phyloP scores from a whole-genome alignment of 1,140 invertebrate genomes.

The Tribolium madens region DNA sequence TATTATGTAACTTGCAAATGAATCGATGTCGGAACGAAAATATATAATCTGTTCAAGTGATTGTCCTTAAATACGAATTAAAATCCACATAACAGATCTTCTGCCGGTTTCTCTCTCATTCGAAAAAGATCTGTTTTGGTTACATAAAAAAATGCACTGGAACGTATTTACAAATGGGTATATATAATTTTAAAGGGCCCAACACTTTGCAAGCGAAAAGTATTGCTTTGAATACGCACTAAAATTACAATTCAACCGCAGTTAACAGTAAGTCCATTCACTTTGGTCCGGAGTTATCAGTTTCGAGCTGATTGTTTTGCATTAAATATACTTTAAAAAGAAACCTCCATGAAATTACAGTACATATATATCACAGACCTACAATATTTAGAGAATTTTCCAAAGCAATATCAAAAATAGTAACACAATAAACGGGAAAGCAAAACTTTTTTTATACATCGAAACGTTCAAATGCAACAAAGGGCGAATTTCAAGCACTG shows the following conservation, averaged over 20 bases:
- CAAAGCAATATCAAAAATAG: neutral
- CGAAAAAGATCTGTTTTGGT: slow-evolving; percentile 7
- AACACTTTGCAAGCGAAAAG: slow-evolving; percentile 61
- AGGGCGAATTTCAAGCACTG: slow-evolving; percentile 47
- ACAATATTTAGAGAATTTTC: slow-evolving; percentile 62
- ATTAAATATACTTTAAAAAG: slow-evolving; percentile 41
- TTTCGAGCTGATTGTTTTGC: slow-evolving; percentile 52
- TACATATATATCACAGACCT: slow-evolving; percentile 66
- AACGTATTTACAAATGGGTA: slow-evolving; percentile 49
- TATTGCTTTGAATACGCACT: slow-evolving; percentile 64
- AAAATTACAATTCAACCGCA: slow-evolving; percentile 53
- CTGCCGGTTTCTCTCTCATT: neutral
- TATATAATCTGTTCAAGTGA: slow-evolving; percentile 49
- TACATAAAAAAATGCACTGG: slow-evolving; percentile 21
- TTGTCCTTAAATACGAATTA: slow-evolving; percentile 50
- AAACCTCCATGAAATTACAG: slow-evolving; percentile 61
- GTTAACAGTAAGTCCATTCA: slow-evolving; percentile 52
- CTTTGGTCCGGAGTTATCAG: slow-evolving; percentile 62
- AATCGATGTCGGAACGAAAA: slow-evolving; percentile 22
- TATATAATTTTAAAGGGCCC: slow-evolving; percentile 58
- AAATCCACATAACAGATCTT: slow-evolving; percentile 30
- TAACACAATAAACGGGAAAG: neutral
- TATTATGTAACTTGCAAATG: slow-evolving; percentile 33
- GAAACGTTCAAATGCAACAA: slow-evolving; percentile 40
- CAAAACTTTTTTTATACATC: slow-evolving; percentile 15